These are phyloP conservation scores for Tribolium madens DNA, from an alignment of 1,140 invertebrate species.

Conservation along the genomic window DNA sequence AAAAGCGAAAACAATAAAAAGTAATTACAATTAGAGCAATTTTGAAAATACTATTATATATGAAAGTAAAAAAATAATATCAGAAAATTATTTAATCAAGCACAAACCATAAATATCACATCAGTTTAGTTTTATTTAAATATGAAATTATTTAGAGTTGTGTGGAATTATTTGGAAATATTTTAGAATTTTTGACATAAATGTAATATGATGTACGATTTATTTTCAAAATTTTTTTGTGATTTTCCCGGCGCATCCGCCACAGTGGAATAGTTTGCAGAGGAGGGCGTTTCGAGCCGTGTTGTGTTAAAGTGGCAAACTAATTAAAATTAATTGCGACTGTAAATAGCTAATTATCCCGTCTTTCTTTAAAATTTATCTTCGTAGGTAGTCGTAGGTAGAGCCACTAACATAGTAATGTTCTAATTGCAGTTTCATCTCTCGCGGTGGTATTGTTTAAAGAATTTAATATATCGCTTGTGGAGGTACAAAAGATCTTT, in stretches of 20 bases:
- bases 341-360: slow-evolving; percentile 33
- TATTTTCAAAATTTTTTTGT: too few relatives aligned
- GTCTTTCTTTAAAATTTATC: slow-evolving; percentile 20
- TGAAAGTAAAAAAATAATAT: too few relatives aligned
- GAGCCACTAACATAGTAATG: slow-evolving; percentile 16
- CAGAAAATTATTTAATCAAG: too few relatives aligned
- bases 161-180: too few relatives aligned
- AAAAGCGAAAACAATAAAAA: too few relatives aligned
- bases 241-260: neutral
- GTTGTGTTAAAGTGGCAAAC: neutral
- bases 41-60: too few relatives aligned
- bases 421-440: slow-evolving; percentile 13
- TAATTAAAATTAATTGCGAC: slow-evolving; percentile 35
- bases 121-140: too few relatives aligned
- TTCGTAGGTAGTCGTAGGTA: neutral
- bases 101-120: too few relatives aligned
- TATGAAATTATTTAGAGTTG: too few relatives aligned
- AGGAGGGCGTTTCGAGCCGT: neutral
- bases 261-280: neutral
- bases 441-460: slow-evolving; percentile 24
- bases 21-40: too few relatives aligned
- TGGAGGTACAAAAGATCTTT: slow-evolving; percentile 38
- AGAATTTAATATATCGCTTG: slow-evolving; percentile 42
- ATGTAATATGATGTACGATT: too few relatives aligned
- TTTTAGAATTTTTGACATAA: too few relatives aligned